A percentile compares a stretch with the other conserved stretches of the same genome.
phyloP scores from a whole-genome alignment of 2,797 vertebrate genomes.

The Epinephelus coioides region DNA sequence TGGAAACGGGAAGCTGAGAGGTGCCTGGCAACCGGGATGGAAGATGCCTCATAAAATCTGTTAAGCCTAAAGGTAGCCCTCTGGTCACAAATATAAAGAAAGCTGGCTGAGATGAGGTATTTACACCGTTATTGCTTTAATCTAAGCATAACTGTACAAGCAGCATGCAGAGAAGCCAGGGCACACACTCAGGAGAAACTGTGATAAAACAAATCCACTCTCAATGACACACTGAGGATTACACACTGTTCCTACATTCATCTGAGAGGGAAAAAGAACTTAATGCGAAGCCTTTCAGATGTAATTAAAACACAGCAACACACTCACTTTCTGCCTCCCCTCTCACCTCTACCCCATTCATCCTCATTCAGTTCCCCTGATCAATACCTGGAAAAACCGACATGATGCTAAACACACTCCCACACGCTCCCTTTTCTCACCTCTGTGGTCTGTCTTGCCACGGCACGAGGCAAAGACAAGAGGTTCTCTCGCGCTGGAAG shows the following conservation, averaged over 20 bases:
- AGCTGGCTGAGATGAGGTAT: constrained; percentile 40
- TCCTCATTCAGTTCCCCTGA: constrained; percentile 49
- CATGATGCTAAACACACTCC: constrained; percentile 52
- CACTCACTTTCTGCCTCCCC: constrained; percentile 37
- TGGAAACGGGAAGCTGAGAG: constrained; percentile 86
- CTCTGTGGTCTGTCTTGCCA: constrained; percentile 84
- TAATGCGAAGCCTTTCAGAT: constrained; percentile 34
- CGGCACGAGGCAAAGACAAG: constrained; percentile 84
- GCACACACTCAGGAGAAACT: constrained; percentile 41
- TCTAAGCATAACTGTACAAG: constrained; percentile 28
- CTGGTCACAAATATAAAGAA: constrained; percentile 59
- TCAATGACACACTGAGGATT: constrained; percentile 20
- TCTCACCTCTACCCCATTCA: constrained; percentile 55
- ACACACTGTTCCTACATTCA: constrained; percentile 22
- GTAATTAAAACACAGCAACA: constrained; percentile 37
- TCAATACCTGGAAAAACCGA: constrained; percentile 64
- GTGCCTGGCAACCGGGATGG: constrained; percentile 82
- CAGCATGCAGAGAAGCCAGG: constrained; percentile 33
- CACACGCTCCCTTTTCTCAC: constrained; percentile 81
- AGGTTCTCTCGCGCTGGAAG: constrained; percentile 88
- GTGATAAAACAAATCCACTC: constrained; percentile 38
- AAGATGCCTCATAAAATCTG: constrained; percentile 80
- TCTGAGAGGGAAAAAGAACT: constrained; percentile 55
- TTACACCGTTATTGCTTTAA: constrained; percentile 47
- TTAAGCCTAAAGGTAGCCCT: constrained; percentile 71